These are phyloP conservation scores for Danionella cerebrum DNA, from an alignment of 2,113 vertebrate genomes.

Conservation along the genomic window DNA sequence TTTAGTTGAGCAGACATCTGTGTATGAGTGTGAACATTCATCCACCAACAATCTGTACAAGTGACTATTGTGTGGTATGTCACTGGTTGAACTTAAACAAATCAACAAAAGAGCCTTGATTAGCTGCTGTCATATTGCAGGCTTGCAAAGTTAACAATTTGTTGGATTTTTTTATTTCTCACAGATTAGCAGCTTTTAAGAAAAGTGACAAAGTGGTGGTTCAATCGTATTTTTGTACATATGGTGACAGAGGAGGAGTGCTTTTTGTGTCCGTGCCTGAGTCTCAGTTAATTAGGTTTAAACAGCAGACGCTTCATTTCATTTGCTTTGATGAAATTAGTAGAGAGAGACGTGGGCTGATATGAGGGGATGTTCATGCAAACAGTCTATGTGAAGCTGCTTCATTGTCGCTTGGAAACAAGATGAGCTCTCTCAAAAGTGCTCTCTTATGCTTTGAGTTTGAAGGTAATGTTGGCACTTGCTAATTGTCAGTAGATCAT, in stretches of 20 bases:
- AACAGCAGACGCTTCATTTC: constrained; percentile 28
- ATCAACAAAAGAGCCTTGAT: constrained; percentile 48
- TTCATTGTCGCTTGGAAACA: constrained; percentile 3
- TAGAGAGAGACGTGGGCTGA: constrained; percentile 2
- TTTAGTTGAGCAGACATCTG: neutral
- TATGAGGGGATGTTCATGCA: constrained; percentile 15
- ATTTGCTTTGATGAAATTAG: constrained; percentile 33
- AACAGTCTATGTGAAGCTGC: neutral
- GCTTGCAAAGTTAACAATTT: constrained; percentile 52
- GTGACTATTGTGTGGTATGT: neutral
- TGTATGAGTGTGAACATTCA: neutral
- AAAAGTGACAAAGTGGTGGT: constrained; percentile 29
- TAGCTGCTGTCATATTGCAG: constrained; percentile 46
- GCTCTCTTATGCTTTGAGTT: neutral
- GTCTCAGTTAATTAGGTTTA: constrained; percentile 49
- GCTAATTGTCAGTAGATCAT: neutral
- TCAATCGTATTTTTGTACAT: constrained; percentile 44
- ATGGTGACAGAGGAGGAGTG: constrained; percentile 33
- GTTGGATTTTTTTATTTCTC: constrained; percentile 41
- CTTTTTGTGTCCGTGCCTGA: constrained; percentile 35
- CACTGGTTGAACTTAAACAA: constrained; percentile 2
- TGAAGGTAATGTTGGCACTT: constrained; percentile 1
- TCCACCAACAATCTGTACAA: neutral
- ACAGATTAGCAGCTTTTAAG: constrained; percentile 42
- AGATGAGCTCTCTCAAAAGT: neutral